Conservation (phyloP, 2,888 invertebrate genomes). For the Conistra vaccinii region DNA sequence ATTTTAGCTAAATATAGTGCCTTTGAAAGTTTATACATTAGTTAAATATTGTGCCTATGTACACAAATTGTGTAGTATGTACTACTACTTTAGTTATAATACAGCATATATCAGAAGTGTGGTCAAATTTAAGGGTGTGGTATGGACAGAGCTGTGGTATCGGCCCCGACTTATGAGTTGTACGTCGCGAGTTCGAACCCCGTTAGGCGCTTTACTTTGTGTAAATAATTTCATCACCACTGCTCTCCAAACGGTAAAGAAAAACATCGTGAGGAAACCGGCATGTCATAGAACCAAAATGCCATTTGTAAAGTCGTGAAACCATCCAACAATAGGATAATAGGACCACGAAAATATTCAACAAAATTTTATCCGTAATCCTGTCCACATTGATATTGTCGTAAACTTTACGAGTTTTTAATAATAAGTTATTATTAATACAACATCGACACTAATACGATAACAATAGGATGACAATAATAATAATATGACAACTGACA, state of each 20-base stretch:
- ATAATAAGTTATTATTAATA: constrained; percentile 42
- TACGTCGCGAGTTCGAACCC: too few species aligned
- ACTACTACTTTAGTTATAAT: neutral
- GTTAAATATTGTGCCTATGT: neutral
- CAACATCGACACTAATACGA: constrained; percentile 39
- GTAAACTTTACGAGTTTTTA: constrained; percentile 45
- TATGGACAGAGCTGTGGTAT: too few species aligned
- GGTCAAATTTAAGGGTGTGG: too few species aligned
- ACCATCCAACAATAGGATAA: neutral
- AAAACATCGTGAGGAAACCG: too few species aligned
- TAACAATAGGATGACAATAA: constrained; percentile 33
- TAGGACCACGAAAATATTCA: neutral
- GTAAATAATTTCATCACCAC: too few species aligned
- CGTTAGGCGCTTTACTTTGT: too few species aligned
- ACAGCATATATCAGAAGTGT: neutral
- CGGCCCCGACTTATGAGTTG: too few species aligned
- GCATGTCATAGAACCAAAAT: too few species aligned
- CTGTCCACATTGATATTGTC: constrained; percentile 2
- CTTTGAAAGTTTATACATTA: neutral
- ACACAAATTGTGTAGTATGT: neutral
- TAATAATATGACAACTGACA: constrained; percentile 40
- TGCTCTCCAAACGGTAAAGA: too few species aligned
- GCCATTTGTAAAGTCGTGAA: neutral
- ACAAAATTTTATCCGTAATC: constrained; percentile 2
- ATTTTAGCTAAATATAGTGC: neutral